Percentiles rank a stretch among this genome's conserved stretches.
phyloP scores from a whole-genome alignment of 2,888 invertebrate genomes.

The Myopa testacea region DNA sequence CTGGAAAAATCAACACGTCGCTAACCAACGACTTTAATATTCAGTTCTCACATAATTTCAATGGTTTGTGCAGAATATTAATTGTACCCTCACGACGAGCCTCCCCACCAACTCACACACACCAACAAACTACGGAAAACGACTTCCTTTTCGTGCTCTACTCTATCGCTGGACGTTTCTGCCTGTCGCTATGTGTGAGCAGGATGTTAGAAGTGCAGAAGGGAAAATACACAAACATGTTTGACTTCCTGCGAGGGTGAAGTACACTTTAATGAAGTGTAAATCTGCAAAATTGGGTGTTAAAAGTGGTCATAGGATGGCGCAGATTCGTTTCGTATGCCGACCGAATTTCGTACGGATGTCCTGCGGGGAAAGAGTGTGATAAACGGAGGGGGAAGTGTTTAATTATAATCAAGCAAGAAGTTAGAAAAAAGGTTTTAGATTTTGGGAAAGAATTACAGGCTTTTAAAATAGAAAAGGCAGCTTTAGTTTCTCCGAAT shows the following conservation, averaged over 20 bases:
- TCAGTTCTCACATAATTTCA: conserved; percentile 14
- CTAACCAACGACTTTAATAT: conserved; percentile 23
- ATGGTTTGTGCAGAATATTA: conserved; percentile 29
- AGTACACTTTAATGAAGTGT: conserved; percentile 22
- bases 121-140: not conserved
- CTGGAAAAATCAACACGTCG: not conserved
- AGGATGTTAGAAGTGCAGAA: not conserved
- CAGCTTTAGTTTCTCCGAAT: too few relatives aligned
- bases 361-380: too few relatives aligned
- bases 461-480: too few relatives aligned
- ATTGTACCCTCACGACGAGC: not conserved
- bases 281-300: conserved; percentile 27
- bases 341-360: not conserved
- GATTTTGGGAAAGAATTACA: too few relatives aligned
- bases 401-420: too few relatives aligned
- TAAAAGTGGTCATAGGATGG: conserved; percentile 16
- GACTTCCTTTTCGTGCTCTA: conserved; percentile 26
- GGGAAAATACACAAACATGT: not conserved
- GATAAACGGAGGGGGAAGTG: too few relatives aligned
- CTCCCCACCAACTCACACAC: not conserved
- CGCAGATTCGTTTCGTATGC: not conserved
- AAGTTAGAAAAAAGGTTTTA: too few relatives aligned
- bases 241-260: not conserved
- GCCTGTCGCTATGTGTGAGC: not conserved
- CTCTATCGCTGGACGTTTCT: conserved; percentile 22